Conservation (phyloP, 2,888 invertebrate species). For the Yponomeuta cagnagella region DNA sequence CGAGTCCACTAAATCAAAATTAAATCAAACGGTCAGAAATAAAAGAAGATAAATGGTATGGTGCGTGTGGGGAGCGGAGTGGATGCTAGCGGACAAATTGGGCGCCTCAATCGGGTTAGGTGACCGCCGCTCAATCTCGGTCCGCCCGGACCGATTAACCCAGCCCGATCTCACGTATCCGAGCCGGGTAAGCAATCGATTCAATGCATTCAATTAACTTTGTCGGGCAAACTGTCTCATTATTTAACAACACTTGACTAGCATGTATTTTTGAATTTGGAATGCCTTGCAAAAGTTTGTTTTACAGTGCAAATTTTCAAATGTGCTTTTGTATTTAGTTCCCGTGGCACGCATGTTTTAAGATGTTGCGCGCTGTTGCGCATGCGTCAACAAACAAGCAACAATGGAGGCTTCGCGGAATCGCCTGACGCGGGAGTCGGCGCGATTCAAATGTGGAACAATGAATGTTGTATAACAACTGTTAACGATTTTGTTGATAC, state of each 20-base stretch:
- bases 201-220: not conserved
- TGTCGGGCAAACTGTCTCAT: not conserved
- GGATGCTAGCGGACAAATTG: constrained; percentile 55
- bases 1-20: constrained; percentile 5
- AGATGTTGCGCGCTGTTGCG: constrained; percentile 42
- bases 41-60: constrained; percentile 14
- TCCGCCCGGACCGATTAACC: constrained; percentile 39
- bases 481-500: constrained; percentile 62
- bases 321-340: constrained; percentile 11
- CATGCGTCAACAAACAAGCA: constrained; percentile 63
- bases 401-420: constrained; percentile 70
- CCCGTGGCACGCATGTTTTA: constrained; percentile 32
- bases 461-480: constrained; percentile 62
- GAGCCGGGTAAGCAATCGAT: not conserved
- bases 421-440: constrained; percentile 49
- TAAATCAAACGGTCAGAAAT: constrained; percentile 11
- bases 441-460: constrained; percentile 65
- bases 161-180: not conserved
- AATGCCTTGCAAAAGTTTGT: not conserved
- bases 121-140: constrained; percentile 58
- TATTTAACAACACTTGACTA: not conserved
- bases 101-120: constrained; percentile 69
- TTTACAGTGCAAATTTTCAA: not conserved
- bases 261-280: too few relatives aligned
- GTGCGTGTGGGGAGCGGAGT: constrained; percentile 38